Conservation (phyloP, 2,797 vertebrate species). For the Xenentodon cancila region DNA sequence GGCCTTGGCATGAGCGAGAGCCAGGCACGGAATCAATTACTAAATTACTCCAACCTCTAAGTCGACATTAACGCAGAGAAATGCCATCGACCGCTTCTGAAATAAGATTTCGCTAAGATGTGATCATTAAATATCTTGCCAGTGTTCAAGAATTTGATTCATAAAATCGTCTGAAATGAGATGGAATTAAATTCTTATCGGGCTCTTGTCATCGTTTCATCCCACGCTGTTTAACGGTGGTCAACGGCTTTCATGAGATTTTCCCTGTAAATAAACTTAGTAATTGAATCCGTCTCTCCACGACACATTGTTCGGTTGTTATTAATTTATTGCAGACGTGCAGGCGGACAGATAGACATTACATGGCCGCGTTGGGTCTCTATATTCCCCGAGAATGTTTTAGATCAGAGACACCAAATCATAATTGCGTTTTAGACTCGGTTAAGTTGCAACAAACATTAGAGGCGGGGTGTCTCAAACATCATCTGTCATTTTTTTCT, state of each 20-base stretch:
- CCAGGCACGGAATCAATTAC: constrained; percentile 99
- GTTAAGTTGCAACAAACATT: constrained; percentile 27
- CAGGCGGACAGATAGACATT: constrained; percentile 32
- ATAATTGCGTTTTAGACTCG: constrained; percentile 1
- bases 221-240: constrained; percentile 82
- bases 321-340: constrained; percentile 70
- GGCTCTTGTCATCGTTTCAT: constrained; percentile 99
- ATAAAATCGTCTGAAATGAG: constrained; percentile 98
- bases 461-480: constrained; percentile 16
- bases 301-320: constrained; percentile 76
- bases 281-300: constrained; percentile 76
- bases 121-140: constrained; percentile 99
- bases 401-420: constrained; percentile 1
- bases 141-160: constrained; percentile 98
- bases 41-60: constrained; percentile 99
- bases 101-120: constrained; percentile 98
- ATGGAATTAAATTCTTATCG: constrained; percentile 99
- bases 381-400: not conserved
- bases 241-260: constrained; percentile 84
- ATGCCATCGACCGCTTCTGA: constrained; percentile 95
- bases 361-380: constrained; percentile 11
- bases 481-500: constrained; percentile 61
- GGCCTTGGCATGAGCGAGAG: constrained; percentile 90
- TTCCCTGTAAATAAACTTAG: constrained; percentile 80
- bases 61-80: constrained; percentile 99